Evolutionary conservation across 1,140 invertebrate genomes (phyloP).

Genomic region (Ips nitidus): DNA sequence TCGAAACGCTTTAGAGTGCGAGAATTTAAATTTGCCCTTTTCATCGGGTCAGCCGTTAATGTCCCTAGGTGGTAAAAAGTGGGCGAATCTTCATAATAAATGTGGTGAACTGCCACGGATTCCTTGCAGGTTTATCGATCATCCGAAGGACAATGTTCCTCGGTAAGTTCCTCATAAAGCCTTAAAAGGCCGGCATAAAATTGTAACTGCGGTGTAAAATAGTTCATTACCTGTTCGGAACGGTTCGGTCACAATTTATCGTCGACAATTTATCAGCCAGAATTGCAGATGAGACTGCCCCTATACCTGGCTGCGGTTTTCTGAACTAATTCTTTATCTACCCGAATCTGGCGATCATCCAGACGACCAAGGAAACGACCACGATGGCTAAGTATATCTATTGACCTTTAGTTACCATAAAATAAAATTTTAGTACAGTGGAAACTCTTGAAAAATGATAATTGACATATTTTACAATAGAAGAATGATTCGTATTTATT

Average conservation of each 20-base stretch:
- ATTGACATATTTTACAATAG: no score
- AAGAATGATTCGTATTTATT: no score
- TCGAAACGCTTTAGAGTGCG: conserved; percentile 12
- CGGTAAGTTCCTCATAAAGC: conserved; percentile 26
- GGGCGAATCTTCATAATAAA: no score
- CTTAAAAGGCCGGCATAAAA: conserved; percentile 30
- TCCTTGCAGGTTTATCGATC: conserved; percentile 13
- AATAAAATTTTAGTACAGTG: background rate
- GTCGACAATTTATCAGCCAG: conserved; percentile 26
- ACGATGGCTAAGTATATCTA: conserved; percentile 7
- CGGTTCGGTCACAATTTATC: conserved; percentile 22
- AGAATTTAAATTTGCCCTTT: conserved; percentile 20
- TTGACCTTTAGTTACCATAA: background rate
- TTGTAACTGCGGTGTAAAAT: conserved; percentile 36
- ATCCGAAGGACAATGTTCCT: conserved; percentile 17
- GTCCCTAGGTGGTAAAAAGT: no score
- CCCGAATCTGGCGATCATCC: conserved; percentile 26
- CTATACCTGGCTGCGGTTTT: conserved; percentile 33
- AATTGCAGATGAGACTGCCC: conserved; percentile 35
- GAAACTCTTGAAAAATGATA: background rate
- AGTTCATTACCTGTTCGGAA: conserved; percentile 32
- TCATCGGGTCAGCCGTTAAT: background rate
- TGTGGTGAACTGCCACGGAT: background rate
- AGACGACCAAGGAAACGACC: conserved; percentile 9
- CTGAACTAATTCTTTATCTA: conserved; percentile 33